A percentile compares a stretch with the other conserved stretches of the same genome.
These are phyloP conservation scores for Chroicocephalus ridibundus DNA, from an alignment of 2,113 vertebrate species.

Conservation along the genomic window DNA sequence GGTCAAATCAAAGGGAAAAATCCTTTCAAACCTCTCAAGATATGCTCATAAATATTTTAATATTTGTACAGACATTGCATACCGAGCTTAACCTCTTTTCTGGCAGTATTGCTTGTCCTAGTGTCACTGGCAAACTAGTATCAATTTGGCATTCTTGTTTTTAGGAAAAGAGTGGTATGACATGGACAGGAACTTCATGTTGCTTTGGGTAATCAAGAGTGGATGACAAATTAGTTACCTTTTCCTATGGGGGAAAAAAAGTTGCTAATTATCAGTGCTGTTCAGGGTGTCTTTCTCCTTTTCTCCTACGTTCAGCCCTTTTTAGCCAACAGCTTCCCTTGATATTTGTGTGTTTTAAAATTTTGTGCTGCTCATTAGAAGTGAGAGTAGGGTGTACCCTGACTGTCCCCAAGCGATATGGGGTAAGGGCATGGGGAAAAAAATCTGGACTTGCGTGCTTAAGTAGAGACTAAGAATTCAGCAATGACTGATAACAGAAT, in stretches of 20 bases:
- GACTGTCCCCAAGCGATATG: accelerated
- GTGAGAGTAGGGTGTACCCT: not conserved
- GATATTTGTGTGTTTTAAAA: not conserved
- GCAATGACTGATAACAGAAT: not conserved
- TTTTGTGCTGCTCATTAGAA: not conserved
- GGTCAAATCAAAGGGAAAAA: not conserved
- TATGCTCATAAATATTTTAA: not conserved
- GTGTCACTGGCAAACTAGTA: not conserved
- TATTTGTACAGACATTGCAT: not conserved
- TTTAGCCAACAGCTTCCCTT: not conserved
- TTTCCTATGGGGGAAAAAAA: accelerated
- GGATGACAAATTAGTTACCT: not conserved
- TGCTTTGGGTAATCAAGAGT: not conserved
- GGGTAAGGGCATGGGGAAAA: not conserved
- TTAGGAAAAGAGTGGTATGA: not conserved
- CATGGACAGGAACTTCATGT: not conserved
- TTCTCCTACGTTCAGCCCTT: not conserved
- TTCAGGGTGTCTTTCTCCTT: not conserved
- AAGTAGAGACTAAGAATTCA: not conserved
- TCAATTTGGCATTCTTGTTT: not conserved
- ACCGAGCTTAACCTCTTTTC: not conserved
- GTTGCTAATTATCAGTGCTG: not conserved
- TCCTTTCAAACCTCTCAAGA: not conserved
- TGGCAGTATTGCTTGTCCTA: not conserved
- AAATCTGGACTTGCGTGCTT: not conserved